These are phyloP conservation scores for Telmatochromis sp. DNA, from an alignment of 2,113 vertebrate genomes.

Conservation along the genomic window DNA sequence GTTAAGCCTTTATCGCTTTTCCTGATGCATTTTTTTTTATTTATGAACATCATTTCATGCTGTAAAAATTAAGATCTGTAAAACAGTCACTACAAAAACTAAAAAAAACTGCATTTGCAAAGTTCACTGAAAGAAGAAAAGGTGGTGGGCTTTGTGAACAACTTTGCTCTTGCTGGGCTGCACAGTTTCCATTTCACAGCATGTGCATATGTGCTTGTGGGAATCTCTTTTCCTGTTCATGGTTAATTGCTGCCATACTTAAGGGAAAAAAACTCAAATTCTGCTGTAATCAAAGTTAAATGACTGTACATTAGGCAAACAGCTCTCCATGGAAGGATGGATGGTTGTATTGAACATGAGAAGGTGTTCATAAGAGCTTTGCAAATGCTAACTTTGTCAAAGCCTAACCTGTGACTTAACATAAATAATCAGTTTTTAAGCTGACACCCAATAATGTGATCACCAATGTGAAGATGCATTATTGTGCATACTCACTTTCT, in stretches of 20 bases:
- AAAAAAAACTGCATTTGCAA: not conserved
- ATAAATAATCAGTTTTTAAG: not conserved
- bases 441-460: not conserved
- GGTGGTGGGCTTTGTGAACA: not conserved
- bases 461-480: not conserved
- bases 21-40: not conserved
- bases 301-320: not conserved
- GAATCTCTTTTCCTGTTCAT: not conserved
- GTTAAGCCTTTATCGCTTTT: not conserved
- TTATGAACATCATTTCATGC: not conserved
- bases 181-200: not conserved
- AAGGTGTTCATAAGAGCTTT: not conserved
- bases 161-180: not conserved
- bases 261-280: not conserved
- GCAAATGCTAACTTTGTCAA: not conserved
- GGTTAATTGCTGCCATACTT: not conserved
- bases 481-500: constrained; percentile 74
- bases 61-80: not conserved
- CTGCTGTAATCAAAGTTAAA: not conserved
- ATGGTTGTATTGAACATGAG: not conserved
- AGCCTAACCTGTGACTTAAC: not conserved
- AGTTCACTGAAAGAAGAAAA: not conserved
- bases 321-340: not conserved
- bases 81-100: not conserved
- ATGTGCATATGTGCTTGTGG: not conserved